Percentiles rank a stretch among this genome's conserved stretches.
Conservation (phyloP, 1,140 invertebrate genomes). For the Sarcophaga peregrina region DNA sequence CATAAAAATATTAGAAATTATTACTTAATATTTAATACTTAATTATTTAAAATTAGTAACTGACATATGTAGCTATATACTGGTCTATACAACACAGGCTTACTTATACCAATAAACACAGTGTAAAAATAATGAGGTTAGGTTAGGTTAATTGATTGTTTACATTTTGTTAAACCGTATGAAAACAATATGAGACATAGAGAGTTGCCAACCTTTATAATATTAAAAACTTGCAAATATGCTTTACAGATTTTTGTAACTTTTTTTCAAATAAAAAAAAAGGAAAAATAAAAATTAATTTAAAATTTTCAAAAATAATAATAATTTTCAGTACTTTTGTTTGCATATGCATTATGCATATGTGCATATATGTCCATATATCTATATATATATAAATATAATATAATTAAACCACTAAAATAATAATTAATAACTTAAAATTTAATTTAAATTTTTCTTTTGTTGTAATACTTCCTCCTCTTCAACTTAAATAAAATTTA, state of each 20-base stretch:
- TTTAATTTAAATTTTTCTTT: background rate
- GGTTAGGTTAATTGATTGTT: background rate
- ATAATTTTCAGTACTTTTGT: constrained; percentile 30
- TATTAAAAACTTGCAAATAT: background rate
- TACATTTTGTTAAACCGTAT: background rate
- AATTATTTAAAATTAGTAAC: too few relatives aligned
- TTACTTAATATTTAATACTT: too few relatives aligned
- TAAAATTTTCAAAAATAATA: background rate
- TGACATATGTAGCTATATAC: background rate
- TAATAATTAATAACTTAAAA: too few relatives aligned
- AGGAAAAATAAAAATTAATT: background rate
- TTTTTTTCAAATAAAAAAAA: background rate
- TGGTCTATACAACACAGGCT: too few relatives aligned
- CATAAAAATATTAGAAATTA: constrained; percentile 17
- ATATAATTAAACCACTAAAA: too few relatives aligned
- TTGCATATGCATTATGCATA: background rate
- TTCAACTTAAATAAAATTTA: constrained; percentile 44
- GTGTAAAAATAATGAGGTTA: constrained; percentile 13
- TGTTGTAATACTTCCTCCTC: background rate
- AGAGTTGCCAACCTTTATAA: constrained; percentile 16
- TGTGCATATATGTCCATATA: too few relatives aligned
- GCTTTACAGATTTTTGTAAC: background rate
- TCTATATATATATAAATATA: too few relatives aligned
- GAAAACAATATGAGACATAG: background rate
- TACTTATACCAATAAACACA: too few relatives aligned